Conservation (phyloP, 2,888 invertebrate species). For the Aromia moschata region DNA sequence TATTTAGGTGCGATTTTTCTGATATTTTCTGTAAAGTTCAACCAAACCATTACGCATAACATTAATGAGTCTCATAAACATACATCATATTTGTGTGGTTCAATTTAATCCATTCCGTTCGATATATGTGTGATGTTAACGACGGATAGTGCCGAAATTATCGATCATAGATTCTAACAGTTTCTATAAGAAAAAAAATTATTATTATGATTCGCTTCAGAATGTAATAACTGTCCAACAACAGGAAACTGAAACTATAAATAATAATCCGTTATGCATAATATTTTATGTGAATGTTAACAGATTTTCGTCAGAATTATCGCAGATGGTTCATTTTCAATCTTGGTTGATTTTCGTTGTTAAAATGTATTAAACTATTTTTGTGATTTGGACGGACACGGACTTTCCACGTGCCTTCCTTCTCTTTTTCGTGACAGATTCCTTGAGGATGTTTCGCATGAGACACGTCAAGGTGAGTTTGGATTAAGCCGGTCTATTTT, state of each 20-base stretch:
- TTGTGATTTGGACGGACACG: background rate
- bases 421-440: background rate
- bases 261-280: conserved; percentile 8
- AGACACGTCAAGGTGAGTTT: background rate
- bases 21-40: background rate
- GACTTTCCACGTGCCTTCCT: background rate
- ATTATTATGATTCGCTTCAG: too few species aligned
- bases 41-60: background rate
- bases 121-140: too few species aligned
- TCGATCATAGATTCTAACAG: too few species aligned
- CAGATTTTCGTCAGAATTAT: background rate
- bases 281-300: background rate
- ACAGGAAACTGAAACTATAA: conserved; percentile 1
- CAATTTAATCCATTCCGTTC: too few species aligned
- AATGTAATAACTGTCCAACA: background rate
- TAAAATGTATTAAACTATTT: background rate
- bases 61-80: background rate
- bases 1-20: background rate
- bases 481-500: background rate
- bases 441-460: background rate
- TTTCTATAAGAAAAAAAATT: too few species aligned
- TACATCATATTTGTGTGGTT: too few species aligned
- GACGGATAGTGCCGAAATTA: too few species aligned
- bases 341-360: conserved; percentile 2
- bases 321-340: background rate